Evolutionary conservation across 2,797 vertebrate genomes (phyloP).

Genomic region (Gambelia wislizenii): DNA sequence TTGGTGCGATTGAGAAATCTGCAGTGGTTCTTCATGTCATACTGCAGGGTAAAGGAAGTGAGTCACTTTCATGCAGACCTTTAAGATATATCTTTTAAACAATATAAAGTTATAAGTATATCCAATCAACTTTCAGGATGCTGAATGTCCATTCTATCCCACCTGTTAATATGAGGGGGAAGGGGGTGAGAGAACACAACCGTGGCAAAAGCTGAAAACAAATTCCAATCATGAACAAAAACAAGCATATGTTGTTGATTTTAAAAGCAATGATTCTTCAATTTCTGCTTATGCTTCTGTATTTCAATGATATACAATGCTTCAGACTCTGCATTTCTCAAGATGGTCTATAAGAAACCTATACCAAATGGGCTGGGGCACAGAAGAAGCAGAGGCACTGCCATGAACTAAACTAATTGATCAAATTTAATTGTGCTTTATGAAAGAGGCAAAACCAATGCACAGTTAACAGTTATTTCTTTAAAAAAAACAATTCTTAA

Average conservation of each 20-base stretch:
- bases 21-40: conserved; percentile 93
- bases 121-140: conserved; percentile 9
- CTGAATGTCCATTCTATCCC: conserved; percentile 20
- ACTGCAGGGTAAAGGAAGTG: conserved; percentile 77
- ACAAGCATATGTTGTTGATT: neutral
- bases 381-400: neutral
- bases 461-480: neutral
- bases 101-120: neutral
- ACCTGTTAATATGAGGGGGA: neutral
- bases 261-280: neutral
- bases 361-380: neutral
- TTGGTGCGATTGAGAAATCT: conserved; percentile 89
- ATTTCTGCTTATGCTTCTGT: neutral
- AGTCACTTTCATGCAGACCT: neutral
- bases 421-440: neutral
- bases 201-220: neutral
- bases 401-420: neutral
- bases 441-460: neutral
- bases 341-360: neutral
- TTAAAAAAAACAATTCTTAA: neutral
- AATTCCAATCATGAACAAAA: neutral
- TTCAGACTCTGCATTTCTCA: neutral
- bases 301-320: neutral
- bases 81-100: neutral
- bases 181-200: neutral